Conservation (phyloP, 2,113 vertebrate genomes). For the Pagrus major region DNA sequence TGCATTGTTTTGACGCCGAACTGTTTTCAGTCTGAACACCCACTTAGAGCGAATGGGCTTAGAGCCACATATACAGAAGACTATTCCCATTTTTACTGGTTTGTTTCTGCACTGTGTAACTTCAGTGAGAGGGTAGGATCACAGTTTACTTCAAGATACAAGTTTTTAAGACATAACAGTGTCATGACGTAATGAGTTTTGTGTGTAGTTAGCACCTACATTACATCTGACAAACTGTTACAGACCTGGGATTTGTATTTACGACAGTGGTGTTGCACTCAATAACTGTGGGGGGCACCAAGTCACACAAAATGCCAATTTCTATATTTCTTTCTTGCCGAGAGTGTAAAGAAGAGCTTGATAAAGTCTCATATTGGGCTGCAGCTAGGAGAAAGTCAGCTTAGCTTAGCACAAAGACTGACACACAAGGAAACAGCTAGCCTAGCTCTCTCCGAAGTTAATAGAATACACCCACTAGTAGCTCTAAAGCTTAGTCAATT, state of each 20-base stretch:
- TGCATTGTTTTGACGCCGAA: neutral
- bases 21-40: neutral
- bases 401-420: neutral
- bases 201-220: no score
- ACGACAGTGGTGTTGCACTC: no score
- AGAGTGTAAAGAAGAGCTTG: no score
- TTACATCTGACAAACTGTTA: no score
- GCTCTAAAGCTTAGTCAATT: neutral
- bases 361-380: neutral
- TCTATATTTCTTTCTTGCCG: neutral
- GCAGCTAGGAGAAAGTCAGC: neutral
- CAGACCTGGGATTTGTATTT: no score
- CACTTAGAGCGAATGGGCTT: neutral
- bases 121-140: no score
- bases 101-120: no score
- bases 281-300: no score
- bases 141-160: no score
- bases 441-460: neutral
- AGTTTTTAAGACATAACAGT: no score
- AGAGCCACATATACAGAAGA: neutral
- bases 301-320: no score
- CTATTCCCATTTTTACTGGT: neutral
- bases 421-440: neutral
- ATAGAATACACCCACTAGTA: neutral
- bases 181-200: no score